phyloP scores from a whole-genome alignment of 2,113 vertebrate genomes.

The Clupea harengus region DNA sequence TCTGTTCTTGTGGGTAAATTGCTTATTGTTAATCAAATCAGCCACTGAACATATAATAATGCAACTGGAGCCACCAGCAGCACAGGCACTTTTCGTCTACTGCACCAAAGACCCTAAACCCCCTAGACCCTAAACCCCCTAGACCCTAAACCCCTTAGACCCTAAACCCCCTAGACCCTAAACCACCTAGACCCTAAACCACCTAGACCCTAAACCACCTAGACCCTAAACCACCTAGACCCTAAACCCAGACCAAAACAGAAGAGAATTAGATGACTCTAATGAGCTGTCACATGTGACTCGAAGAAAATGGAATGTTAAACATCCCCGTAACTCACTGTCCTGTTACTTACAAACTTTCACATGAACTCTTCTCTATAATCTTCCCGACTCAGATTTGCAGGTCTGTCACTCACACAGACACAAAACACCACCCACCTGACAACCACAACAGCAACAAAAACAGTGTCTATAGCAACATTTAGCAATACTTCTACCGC shows the following conservation, averaged over 20 bases:
- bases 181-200: too few relatives aligned
- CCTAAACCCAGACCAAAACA: not conserved
- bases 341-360: not conserved
- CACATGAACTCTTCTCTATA: not conserved
- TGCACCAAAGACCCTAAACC: too few relatives aligned
- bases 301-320: not conserved
- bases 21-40: too few relatives aligned
- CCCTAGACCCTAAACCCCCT: too few relatives aligned
- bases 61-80: too few relatives aligned
- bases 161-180: too few relatives aligned
- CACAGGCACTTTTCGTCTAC: too few relatives aligned
- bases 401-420: not conserved
- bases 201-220: too few relatives aligned
- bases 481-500: not conserved
- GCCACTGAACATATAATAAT: too few relatives aligned
- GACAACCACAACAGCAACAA: slow-evolving; percentile 9
- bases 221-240: too few relatives aligned
- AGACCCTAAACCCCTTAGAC: too few relatives aligned
- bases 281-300: not conserved
- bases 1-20: too few relatives aligned
- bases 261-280: not conserved
- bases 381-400: not conserved
- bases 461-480: not conserved
- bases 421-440: not conserved
- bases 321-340: not conserved